phyloP scores from a whole-genome alignment of 2,113 vertebrate species.

The Melozone crissalis region DNA sequence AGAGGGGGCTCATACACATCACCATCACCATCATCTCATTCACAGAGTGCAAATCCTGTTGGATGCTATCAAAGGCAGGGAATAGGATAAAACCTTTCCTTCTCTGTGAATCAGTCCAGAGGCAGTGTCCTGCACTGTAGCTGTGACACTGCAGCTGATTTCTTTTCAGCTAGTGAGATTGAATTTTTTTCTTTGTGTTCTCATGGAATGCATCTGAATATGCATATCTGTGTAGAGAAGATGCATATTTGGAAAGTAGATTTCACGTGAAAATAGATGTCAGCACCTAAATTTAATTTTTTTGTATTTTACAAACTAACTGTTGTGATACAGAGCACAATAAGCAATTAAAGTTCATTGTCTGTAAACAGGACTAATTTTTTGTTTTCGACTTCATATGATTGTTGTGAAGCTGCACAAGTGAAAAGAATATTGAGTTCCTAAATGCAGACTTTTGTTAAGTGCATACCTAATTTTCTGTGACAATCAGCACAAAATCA shows the following conservation, averaged over 20 bases:
- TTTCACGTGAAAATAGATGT: background rate
- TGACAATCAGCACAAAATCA: background rate
- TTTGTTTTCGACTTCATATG: background rate
- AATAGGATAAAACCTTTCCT: background rate
- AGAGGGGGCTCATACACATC: background rate
- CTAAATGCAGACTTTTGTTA: background rate
- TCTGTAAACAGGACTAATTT: background rate
- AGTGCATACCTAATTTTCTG: background rate
- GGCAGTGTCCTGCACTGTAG: background rate
- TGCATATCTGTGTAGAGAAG: background rate
- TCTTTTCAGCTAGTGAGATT: background rate
- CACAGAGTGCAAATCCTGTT: background rate
- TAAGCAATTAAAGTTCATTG: background rate
- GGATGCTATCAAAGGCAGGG: background rate
- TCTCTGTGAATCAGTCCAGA: background rate
- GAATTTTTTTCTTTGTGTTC: background rate
- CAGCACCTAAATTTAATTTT: background rate
- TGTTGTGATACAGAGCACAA: background rate
- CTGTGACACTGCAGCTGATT: background rate
- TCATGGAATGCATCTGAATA: background rate
- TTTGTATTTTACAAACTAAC: background rate
- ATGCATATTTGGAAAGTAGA: background rate
- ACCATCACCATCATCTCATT: background rate
- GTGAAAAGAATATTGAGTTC: background rate
- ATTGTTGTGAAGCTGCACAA: background rate